Conservation (phyloP, 1,140 invertebrate genomes). For the Nebria ingens region DNA sequence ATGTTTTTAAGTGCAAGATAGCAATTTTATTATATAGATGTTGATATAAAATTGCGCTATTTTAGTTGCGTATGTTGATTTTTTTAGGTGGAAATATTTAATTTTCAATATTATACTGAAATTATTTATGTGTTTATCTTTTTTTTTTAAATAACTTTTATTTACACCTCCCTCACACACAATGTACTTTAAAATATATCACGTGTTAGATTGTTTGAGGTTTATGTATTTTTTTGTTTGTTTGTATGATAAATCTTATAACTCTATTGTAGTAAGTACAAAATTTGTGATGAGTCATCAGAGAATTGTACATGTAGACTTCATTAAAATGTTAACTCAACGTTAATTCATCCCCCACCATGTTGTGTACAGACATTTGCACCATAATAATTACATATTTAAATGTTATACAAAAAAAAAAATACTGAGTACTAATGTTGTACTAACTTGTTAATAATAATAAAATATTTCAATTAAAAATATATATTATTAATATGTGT, state of each 20-base stretch:
- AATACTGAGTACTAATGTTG: neutral
- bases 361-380: constrained; percentile 9
- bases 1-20: neutral
- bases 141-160: neutral
- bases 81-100: neutral
- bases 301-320: constrained; percentile 2
- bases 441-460: neutral
- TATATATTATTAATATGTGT: neutral
- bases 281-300: constrained; percentile 4
- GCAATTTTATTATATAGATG: too few species aligned
- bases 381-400: neutral
- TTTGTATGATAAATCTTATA: neutral
- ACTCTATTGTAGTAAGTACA: constrained; percentile 5
- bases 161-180: neutral
- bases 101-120: neutral
- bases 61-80: neutral
- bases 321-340: constrained; percentile 4
- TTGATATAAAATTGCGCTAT: neutral
- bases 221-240: constrained; percentile 3
- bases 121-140: neutral
- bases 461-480: neutral
- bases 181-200: constrained; percentile 5
- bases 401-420: neutral
- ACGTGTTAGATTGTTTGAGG: neutral
- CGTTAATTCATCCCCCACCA: neutral